Base-by-base conservation (phyloP, 2,113 vertebrate genomes). In the Noctilio leporinus region DNA sequence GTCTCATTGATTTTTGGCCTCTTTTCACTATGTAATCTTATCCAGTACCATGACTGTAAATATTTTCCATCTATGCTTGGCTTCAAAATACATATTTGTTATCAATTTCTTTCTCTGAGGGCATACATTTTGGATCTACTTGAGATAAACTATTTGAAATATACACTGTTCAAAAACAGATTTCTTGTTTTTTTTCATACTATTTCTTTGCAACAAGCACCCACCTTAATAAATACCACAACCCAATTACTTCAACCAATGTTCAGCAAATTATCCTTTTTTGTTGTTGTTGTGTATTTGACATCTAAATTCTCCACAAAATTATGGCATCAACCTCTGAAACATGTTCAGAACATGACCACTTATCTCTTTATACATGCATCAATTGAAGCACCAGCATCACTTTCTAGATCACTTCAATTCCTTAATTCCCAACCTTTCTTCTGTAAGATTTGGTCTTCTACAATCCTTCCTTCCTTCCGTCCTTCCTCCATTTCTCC, bases 381-480 rank as follows among this genome's bases (percentile, higher is more conserved):
- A 72, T 55, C 28, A 7, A 43, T 47, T 51, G 1, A 84, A 7
- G 30, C 9, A 53, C 12, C 30, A 47, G n/a, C 14, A 33, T 43
- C 5, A 10, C 55, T 38, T 65, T 84, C 22, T 20, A 49, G 7
- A 45, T 9, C 28, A 84, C 1, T 30, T 53, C 0, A 43, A 3
- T 51, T 55, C 6, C 4, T 11, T 95, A n/a, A 8, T 45, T 70
- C 5, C 3, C 19, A 53, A 47, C 17, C 53, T 69, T 4, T 51
- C 14, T 51, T 33, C 38, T 45, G 20, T 22, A 8, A 88, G 8
- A 70, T 57, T 57, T 67, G 38, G 3, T n/a, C 7, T 35, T 73
- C 24, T 51, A 33, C 8, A 77, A 10, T 6, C 1, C 3, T 8
- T 4, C 30, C 6, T 11, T 35, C 14, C 10, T 38, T 8, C 14